Percentiles rank a stretch among this genome's conserved stretches.
Conservation (phyloP, 2,888 invertebrate genomes). For the Lithophane semibrunnea region DNA sequence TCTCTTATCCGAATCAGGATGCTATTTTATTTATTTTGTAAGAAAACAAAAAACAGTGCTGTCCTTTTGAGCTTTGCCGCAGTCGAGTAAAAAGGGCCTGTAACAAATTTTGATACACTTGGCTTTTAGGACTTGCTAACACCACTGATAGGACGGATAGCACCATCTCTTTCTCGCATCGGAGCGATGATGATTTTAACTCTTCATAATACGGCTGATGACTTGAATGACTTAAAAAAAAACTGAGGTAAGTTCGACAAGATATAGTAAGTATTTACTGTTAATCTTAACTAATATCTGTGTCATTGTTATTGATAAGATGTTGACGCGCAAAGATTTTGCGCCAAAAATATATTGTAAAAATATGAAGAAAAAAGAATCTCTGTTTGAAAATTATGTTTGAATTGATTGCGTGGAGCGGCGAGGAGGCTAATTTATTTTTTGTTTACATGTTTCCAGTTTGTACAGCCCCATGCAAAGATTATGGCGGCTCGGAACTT, state of each 20-base stretch:
- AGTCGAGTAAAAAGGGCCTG: not conserved
- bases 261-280: slow-evolving; percentile 10
- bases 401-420: slow-evolving; percentile 14
- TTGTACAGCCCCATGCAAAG: not conserved
- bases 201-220: not conserved
- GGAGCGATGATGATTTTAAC: not conserved
- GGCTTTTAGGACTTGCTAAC: no score
- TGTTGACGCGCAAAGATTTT: slow-evolving; percentile 29
- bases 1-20: not conserved
- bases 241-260: slow-evolving; percentile 14
- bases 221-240: slow-evolving; percentile 1
- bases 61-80: not conserved
- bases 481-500: not conserved
- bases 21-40: not conserved
- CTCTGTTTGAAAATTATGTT: slow-evolving; percentile 39
- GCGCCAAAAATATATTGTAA: slow-evolving; percentile 20
- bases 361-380: slow-evolving; percentile 32
- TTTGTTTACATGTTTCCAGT: slow-evolving; percentile 11
- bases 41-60: not conserved
- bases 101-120: not conserved
- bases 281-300: slow-evolving; percentile 27
- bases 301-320: slow-evolving; percentile 41
- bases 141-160: not conserved
- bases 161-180: not conserved
- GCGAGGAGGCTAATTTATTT: slow-evolving; percentile 34